Evolutionary conservation across 1,140 invertebrate species (phyloP), one percentile per base, ranked within the genome.

Genomic region (Drosophila pallidifrons): DNA sequence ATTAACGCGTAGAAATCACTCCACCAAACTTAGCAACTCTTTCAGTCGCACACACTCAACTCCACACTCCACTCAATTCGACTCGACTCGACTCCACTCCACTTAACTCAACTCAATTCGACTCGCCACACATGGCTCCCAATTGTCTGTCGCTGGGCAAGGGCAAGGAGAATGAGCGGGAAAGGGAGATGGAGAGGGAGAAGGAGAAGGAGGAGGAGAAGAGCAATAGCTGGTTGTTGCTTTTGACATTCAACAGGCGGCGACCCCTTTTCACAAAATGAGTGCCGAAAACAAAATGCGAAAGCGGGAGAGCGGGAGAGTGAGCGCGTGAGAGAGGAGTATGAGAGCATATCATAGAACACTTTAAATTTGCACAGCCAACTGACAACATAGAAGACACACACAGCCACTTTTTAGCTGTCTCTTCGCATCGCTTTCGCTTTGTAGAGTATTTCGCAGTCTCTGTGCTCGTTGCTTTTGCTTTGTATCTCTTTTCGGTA

Each of bases 241-340:
- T 59, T 76, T 75, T 71, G 80, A 69, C 74, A 85, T 85, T 85
- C 81, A 85, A 85, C 81, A 85, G 81, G 81, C 81, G 45, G 20
- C 52, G 8, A 60, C 52, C 46, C 30, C 28, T 63, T 63, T 16
- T 32, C n/a, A 3, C 20, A 25, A 25, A 25, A 25, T 15, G 13
- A 7, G 35, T 38, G 35, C 35, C 35, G 11, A 38, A 38, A 38
- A 11, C 35, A 38, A 38, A 38, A 32, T 32, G 35, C 35, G 35
- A 38, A 32, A 1, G 35, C 7, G 35, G 7, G 10, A 38, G 35
- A 25, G 3, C 20, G 20, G 20, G 20, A 4, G 3, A 25, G 20
- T 25, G 20, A 25, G 20, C 20, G 20, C 20, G 20, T 25, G 20
- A 10, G 7, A 38, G 38, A 10, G 3, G 38, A 41, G 11, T 13